Conservation (phyloP, 2,113 vertebrate genomes). For the Paracanthobrama guichenoti region DNA sequence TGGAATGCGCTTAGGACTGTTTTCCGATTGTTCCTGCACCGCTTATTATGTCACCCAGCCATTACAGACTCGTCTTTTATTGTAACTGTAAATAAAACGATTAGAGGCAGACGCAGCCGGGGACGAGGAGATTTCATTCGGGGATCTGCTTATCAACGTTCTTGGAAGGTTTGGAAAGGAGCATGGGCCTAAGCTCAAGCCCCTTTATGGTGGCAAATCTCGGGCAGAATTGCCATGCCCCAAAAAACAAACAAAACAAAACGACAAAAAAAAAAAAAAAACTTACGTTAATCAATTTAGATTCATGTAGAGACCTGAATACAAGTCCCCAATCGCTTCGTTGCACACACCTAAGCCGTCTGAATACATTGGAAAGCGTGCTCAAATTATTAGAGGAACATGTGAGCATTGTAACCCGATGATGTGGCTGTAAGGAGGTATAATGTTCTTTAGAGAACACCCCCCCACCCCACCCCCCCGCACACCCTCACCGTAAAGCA, state of each 20-base stretch:
- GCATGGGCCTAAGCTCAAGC: constrained; percentile 66
- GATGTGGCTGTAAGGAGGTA: constrained; percentile 59
- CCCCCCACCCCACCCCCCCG: constrained; percentile 26
- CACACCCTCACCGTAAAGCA: constrained; percentile 31
- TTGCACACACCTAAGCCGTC: constrained; percentile 67
- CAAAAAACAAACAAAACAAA: constrained; percentile 59
- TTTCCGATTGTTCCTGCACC: constrained; percentile 79
- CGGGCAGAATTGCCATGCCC: constrained; percentile 68
- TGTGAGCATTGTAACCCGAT: constrained; percentile 64
- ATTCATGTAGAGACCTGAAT: constrained; percentile 58
- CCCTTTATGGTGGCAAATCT: constrained; percentile 74
- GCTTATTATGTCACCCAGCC: constrained; percentile 80
- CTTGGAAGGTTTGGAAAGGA: constrained; percentile 75
- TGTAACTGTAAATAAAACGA: constrained; percentile 85
- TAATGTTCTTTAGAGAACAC: constrained; percentile 60
- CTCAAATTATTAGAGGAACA: constrained; percentile 71
- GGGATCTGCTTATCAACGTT: constrained; percentile 82
- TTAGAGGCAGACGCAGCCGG: constrained; percentile 78
- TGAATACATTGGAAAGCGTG: constrained; percentile 67
- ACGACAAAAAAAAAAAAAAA: constrained; percentile 62
- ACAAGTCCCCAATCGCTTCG: constrained; percentile 62
- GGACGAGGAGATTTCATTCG: constrained; percentile 75
- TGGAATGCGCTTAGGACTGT: constrained; percentile 80
- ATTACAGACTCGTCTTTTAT: constrained; percentile 80
- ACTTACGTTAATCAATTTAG: constrained; percentile 56